Conservation (phyloP, 2,113 vertebrate species). For the Silurus meridionalis region DNA sequence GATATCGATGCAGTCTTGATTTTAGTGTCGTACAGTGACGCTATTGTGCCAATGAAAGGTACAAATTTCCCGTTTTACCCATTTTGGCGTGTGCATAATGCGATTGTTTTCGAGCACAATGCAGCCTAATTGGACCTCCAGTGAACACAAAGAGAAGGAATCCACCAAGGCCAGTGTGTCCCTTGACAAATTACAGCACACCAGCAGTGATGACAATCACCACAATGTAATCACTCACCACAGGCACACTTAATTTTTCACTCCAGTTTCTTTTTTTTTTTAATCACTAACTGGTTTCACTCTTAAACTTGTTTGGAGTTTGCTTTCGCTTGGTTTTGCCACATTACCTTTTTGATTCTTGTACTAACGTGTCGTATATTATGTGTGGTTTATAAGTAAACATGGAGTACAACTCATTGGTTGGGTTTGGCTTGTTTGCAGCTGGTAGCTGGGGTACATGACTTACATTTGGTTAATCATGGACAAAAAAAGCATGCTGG, state of each 20-base stretch:
- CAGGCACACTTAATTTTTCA: not conserved
- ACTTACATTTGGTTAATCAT: not conserved
- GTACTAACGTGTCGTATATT: not conserved
- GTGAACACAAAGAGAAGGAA: not conserved
- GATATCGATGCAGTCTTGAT: too few species aligned
- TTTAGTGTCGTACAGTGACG: too few species aligned
- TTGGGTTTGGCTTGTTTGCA: not conserved
- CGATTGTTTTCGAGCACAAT: conserved; percentile 3
- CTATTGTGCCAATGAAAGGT: not conserved
- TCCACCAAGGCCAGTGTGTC: not conserved
- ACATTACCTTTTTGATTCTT: not conserved
- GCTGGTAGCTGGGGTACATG: not conserved
- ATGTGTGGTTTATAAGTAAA: not conserved
- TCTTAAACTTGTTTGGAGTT: not conserved
- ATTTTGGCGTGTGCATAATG: not conserved
- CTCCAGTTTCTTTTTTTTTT: not conserved
- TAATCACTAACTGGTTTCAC: not conserved
- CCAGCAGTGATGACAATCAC: not conserved
- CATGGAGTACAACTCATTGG: not conserved
- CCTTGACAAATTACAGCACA: conserved; percentile 6
- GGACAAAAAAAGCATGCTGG: not conserved
- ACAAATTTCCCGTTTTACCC: not conserved
- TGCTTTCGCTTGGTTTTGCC: not conserved
- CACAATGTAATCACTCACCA: conserved; percentile 12
- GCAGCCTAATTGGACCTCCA: conserved; percentile 1